A percentile compares a stretch with the other conserved stretches of the same genome.
phyloP scores from a whole-genome alignment of 2,888 invertebrate species.

The Spatulosminthurus flaviceps region DNA sequence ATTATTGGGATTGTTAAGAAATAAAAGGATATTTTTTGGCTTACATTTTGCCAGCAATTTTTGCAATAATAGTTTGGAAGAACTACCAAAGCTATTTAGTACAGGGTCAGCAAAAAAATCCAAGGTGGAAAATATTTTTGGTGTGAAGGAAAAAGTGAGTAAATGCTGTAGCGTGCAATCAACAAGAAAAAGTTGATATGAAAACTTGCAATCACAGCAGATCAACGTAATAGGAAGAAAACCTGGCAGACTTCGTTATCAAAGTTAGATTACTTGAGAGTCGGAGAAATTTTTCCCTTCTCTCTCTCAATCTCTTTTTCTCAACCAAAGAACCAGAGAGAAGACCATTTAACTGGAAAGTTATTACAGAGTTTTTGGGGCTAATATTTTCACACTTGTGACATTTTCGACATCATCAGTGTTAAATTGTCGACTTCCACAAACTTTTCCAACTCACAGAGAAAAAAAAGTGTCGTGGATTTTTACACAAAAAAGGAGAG shows the following conservation, averaged over 20 bases:
- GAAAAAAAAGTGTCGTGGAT: no score
- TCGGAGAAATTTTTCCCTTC: constrained; percentile 16
- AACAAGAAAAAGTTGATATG: constrained; percentile 40
- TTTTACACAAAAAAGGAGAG: not conserved
- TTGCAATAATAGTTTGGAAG: no score
- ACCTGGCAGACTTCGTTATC: constrained; percentile 20
- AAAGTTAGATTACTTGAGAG: constrained; percentile 29
- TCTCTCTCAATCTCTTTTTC: no score
- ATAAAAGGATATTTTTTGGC: no score
- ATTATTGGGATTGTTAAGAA: no score
- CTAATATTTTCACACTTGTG: constrained; percentile 48
- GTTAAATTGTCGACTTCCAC: constrained; percentile 39
- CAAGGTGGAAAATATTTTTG: not conserved
- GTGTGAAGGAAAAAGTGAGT: not conserved
- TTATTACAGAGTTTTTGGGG: constrained; percentile 45
- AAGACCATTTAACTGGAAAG: constrained; percentile 46
- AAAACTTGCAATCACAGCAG: constrained; percentile 45
- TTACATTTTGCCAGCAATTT: no score
- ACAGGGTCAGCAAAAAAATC: constrained; percentile 12
- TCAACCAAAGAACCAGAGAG: no score
- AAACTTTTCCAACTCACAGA: constrained; percentile 28
- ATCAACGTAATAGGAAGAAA: constrained; percentile 33
- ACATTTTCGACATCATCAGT: constrained; percentile 42
- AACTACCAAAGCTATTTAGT: no score
- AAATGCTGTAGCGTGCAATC: constrained; percentile 15